Evolutionary conservation across 2,888 invertebrate species (phyloP), one percentile per base, ranked within the genome.

Genomic region (Nesidiocoris tenuis): DNA sequence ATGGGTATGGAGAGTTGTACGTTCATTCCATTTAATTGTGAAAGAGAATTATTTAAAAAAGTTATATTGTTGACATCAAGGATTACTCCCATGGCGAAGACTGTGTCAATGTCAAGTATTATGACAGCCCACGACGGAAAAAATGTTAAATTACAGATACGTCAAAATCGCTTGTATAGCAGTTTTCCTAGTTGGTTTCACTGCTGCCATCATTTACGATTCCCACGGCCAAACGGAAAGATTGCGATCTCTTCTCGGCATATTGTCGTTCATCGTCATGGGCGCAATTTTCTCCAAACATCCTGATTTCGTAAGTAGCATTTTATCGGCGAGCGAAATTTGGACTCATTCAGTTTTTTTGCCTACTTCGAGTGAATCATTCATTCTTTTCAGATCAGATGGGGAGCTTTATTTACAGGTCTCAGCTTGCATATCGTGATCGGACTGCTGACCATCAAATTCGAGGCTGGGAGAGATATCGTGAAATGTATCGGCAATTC

Each of bases 381-480:
- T 12, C 7, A 54, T 54, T 54, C 12, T 12, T 78, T 72, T 79
- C 83, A 91, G 84, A 86, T 94, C 1, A 87, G 88, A 77, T 95
- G 96, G 96, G 87, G 90, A 2, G 90, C 91, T 0, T 92, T 97
- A 0, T 81, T 91, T 19, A 89, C 90, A 81, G 97, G 96, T 0
- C 84, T 96, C 19, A 84, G 90, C 0, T 84, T 96, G 5, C 98
- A 98, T 85, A 93, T 97, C 81, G 76, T 89, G 1, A 88, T 98
- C 76, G 97, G 95, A 0, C 81, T 97, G 0, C 80, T 96, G 21
- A 94, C 95, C 77, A 91, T 98, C 78, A 87, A 95, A 77, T 95
- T 95, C 94, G 85, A 88, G 1, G 85, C 90, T 0, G 97, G 97
- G 0, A 85, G 92, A 61, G 82, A 85, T 0, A 88, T 94, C 2